A percentile compares a stretch with the other conserved stretches of the same genome.
Conservation (phyloP, 2,888 invertebrate genomes). For the Actias luna region DNA sequence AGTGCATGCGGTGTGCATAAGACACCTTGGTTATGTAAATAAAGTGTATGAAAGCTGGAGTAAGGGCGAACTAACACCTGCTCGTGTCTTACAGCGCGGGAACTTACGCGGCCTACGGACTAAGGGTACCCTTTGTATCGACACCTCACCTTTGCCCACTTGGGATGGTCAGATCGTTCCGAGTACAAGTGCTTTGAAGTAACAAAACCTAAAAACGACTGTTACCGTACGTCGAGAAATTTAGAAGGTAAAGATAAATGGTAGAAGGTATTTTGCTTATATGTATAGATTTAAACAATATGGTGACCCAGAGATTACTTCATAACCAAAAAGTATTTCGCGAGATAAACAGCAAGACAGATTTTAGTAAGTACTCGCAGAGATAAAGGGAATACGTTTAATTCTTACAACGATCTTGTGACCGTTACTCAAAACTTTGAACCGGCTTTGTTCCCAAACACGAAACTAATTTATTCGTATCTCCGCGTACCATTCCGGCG, state of each 20-base stretch:
- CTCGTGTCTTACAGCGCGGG: slow-evolving; percentile 27
- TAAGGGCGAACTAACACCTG: slow-evolving; percentile 62
- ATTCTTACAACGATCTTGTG: slow-evolving; percentile 71
- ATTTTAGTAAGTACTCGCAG: slow-evolving; percentile 56
- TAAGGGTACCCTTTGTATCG: neutral
- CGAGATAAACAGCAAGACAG: slow-evolving; percentile 56
- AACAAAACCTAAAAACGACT: neutral
- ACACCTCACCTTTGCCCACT: neutral
- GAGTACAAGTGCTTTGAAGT: neutral
- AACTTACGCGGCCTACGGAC: slow-evolving; percentile 16
- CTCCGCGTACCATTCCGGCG: slow-evolving; percentile 65
- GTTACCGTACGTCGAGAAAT: too few relatives aligned
- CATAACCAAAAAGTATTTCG: slow-evolving; percentile 39
- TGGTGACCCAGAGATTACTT: slow-evolving; percentile 16
- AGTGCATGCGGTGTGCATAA: slow-evolving; percentile 75
- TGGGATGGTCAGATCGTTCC: neutral
- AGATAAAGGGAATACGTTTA: slow-evolving; percentile 61
- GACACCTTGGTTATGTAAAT: slow-evolving; percentile 72
- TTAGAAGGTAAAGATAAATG: too few relatives aligned
- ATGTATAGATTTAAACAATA: neutral
- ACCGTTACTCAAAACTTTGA: slow-evolving; percentile 78
- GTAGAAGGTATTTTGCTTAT: too few relatives aligned
- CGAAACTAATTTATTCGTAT: slow-evolving; percentile 81
- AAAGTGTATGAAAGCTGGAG: slow-evolving; percentile 54
- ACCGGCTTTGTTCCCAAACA: slow-evolving; percentile 78